Evolutionary conservation across 2,888 invertebrate genomes (phyloP), one percentile per base, ranked within the genome.

Genomic region (Tipula vernalis): DNA sequence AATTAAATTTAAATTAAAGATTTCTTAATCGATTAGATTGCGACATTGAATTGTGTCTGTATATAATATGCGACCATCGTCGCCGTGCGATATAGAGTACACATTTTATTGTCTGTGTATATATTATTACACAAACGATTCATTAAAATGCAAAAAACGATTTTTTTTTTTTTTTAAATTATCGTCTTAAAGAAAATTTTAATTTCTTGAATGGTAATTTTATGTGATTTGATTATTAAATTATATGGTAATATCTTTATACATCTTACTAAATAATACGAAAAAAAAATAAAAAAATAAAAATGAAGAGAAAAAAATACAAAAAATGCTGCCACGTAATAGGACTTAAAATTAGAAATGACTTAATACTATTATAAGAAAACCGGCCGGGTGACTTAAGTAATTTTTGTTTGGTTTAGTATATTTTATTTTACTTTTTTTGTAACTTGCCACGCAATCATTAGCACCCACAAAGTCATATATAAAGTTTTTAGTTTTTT

Each of bases 301-400:
- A 51, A 6, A 57, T 2, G 15, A 71, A 71, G 10, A 71, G 28
- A 28, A 71, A 8, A 28, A 28, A 28, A 18, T 4, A 28, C 28
- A 28, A 71, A 10, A 71, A 71, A 71, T 28, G 71, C 18, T 71
- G 71, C 71, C 71, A 71, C 71, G 71, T 71, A 71, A 28, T 71
- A n/a, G 28, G 71, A 71, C 28, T 71, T 71, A 71, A 71, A 71
- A 71, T 71, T 71, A 71, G 71, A 71, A 71, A 71, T 71, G 71
- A 71, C 71, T 71, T 71, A 71, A 71, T 71, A 71, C 10, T n/a
- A 28, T 71, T 10, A 71, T 71, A 71, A 71, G 28, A 71, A 71
- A 71, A 71, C 71, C 71, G 71, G 71, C 71, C 71, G 71, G 71
- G 71, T 71, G 71, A 71, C 71, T 71, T 71, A 71, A 71, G 71